These are phyloP conservation scores for Saccostrea echinata DNA, from an alignment of 1,140 invertebrate species.

Conservation along the genomic window DNA sequence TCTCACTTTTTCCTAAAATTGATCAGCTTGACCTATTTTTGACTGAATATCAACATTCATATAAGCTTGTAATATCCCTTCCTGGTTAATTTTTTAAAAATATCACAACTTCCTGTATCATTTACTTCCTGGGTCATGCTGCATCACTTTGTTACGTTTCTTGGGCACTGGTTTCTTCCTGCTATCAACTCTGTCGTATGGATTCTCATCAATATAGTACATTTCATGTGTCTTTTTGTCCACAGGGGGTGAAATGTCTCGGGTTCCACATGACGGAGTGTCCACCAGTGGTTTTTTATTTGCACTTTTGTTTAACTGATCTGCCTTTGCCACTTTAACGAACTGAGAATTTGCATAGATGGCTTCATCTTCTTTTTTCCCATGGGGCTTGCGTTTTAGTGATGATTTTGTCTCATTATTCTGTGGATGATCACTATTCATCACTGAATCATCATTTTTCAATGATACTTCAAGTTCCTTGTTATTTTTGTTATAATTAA, in stretches of 20 bases:
- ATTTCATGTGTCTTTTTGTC: constrained; percentile 20
- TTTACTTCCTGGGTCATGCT: background rate
- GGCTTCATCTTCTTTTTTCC: background rate
- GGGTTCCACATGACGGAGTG: background rate
- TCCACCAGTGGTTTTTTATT: background rate
- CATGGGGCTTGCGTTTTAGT: background rate
- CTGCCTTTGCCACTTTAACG: background rate
- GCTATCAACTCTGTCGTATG: constrained; percentile 22
- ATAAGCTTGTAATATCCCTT: no score
- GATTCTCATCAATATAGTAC: constrained; percentile 33
- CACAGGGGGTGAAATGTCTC: background rate
- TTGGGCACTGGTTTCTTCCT: constrained; percentile 18
- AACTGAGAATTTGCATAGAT: constrained; percentile 41
- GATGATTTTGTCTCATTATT: background rate
- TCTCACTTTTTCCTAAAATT: background rate
- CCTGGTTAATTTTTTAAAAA: no score
- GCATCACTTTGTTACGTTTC: background rate
- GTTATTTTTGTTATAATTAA: background rate
- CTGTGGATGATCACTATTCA: background rate
- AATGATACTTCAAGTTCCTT: background rate
- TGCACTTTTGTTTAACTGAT: background rate
- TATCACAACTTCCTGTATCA: background rate
- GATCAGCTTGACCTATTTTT: background rate
- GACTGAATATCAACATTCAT: no score
- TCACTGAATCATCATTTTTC: background rate